Conservation (phyloP, 30 jellyfish, hydroid and myxozoan species). For the Hydractinia symbiolongicarpus region DNA sequence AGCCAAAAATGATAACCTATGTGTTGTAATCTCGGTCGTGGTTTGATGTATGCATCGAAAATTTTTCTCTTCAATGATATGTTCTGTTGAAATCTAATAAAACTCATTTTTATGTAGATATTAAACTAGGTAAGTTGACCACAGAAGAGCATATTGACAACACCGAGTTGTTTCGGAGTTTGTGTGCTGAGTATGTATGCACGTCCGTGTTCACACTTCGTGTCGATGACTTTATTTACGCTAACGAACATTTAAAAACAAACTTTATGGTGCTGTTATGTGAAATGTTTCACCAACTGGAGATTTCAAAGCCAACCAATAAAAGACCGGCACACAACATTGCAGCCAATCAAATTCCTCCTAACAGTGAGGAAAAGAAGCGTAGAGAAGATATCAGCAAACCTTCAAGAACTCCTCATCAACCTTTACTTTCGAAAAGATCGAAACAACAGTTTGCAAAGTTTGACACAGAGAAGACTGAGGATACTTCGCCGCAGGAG, state of each 20-base stretch:
- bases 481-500: background rate
- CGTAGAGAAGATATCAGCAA: background rate
- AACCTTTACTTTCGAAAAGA: constrained; percentile 68
- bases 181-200: constrained; percentile 77
- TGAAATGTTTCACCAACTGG: constrained; percentile 53
- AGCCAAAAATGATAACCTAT: no score
- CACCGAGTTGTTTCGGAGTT: constrained; percentile 62
- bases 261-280: constrained; percentile 49
- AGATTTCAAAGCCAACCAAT: background rate
- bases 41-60: no score
- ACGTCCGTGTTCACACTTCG: constrained; percentile 76
- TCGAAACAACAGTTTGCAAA: constrained; percentile 65
- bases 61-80: no score
- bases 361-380: background rate
- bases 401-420: constrained; percentile 25
- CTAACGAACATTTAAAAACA: constrained; percentile 47
- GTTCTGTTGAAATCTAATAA: no score
- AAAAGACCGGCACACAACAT: background rate
- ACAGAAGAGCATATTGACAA: constrained; percentile 37
- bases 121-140: constrained; percentile 33
- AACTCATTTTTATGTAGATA: constrained; percentile 31
- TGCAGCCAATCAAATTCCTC: background rate
- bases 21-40: no score
- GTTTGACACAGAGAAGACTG: constrained; percentile 35
- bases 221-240: constrained; percentile 58